Base-by-base conservation (phyloP, 2,113 vertebrate species). In the Hippocampus mohnikei region DNA sequence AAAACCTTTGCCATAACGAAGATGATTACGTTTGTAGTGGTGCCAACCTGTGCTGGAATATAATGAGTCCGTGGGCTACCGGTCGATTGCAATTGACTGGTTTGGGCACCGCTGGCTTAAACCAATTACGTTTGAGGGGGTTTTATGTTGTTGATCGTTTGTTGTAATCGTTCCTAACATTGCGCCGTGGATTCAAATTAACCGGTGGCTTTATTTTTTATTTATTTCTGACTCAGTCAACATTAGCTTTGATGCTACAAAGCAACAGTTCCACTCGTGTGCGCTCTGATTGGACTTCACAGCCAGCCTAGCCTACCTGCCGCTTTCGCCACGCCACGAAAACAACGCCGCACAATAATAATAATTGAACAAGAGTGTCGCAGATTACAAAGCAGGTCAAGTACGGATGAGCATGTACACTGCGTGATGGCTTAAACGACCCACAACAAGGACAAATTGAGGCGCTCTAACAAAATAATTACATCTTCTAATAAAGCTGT, bases 401-500 rank as follows among this genome's bases (percentile, higher is more conserved):
- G 88, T 86, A 77, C 72, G 80, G 73, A 80, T 85, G 82, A 87
- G 77, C 78, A 21, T 78, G 77, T 84, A 80, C 75, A 72, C 71
- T 80, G 80, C 83, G 48, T 85, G 84, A 88, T 79, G 79, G 72
- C 79, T 75, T 85, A 87, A 88, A 86, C 73, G 80, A 74, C 4
- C 69, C 81, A 85, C 88, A 88, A 88, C 84, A 83, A 81, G 81
- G 77, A 88, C 85, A 89, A 89, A 90, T 89, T 88, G 85, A 90
- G 86, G 88, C 42, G 72, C 79, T 80, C 81, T 82, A 89, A 88
- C 87, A 87, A 86, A 91, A 86, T 87, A 90, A 91, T 93, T 88
- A 92, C 81, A 88, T 84, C 85, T 89, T 81, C 74, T 90, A 91
- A 90, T 91, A 84, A 91, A 89, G 87, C 80, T 75, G 81, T 91